Evolutionary conservation across 2,888 invertebrate genomes (phyloP), one percentile per base, ranked within the genome.

Genomic region (Prosapia bicincta): DNA sequence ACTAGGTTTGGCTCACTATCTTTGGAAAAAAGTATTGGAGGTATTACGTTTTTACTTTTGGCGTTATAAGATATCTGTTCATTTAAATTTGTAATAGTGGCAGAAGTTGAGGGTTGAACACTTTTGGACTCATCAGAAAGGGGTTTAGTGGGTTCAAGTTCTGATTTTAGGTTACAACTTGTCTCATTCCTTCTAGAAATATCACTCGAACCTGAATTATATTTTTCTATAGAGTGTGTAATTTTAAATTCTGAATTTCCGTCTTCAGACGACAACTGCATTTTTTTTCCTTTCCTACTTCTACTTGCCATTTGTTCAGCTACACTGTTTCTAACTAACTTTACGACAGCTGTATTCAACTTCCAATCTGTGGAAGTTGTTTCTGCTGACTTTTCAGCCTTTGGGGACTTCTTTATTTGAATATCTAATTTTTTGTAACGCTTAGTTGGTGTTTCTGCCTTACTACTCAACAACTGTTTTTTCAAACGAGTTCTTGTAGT

Each of bases 351-450:
- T 38, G 38, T 13, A 38, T 38, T 38, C 15, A 38, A 2, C 38
- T 38, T 38, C 9, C 7, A 38, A 15, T 38, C 38, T 38, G 9
- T 13, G 2, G 38, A 9, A 38, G 3, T 20, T 54, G 20, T 20
- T n/a, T 20, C 54, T 20, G 20, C n/a, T 20, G 54, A 20, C 20
- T 54, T 54, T 20, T 54, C 20, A 54, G 54, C 1, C 6, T 67
- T 71, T 20, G 75, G 75, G 26, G 75, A 75, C n/a, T 67, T 75
- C 26, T 75, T 75, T 25, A 75, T 71, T 68, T 71, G 67, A 15
- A 75, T 54, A 68, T 66, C 23, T 38, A 71, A 25, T 43, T 66
- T 66, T 66, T 38, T 67, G 43, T 74, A 77, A 24, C 66, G 67
- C 71, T 26, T 26, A 24, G 66, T 71, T 24, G 75, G 71, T 7